These are phyloP conservation scores for Batillaria attramentaria DNA, from an alignment of 1,140 invertebrate genomes.

Conservation along the genomic window DNA sequence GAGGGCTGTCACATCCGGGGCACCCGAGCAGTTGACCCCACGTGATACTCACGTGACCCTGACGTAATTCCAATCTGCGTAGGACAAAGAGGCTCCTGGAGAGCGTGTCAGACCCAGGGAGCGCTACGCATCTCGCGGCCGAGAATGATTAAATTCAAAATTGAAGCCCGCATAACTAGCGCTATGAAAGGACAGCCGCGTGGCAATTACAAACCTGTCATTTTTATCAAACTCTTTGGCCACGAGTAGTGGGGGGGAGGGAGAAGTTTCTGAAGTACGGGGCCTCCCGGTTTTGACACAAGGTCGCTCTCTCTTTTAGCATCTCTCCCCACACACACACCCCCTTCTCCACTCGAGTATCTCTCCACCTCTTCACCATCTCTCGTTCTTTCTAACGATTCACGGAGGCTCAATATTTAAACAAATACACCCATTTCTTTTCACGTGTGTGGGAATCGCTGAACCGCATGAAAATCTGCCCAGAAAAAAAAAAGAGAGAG, in stretches of 20 bases:
- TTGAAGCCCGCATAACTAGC: slow-evolving; percentile 32
- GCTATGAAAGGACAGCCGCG: not conserved
- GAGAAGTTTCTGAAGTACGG: not conserved
- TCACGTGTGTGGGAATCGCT: too few relatives aligned
- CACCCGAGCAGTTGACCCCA: slow-evolving; percentile 29
- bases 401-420: too few relatives aligned
- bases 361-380: too few relatives aligned
- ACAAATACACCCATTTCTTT: too few relatives aligned
- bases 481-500: not conserved
- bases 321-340: too few relatives aligned
- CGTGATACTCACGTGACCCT: slow-evolving; percentile 28
- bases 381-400: too few relatives aligned
- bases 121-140: not conserved
- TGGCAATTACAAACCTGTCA: slow-evolving; percentile 34
- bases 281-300: slow-evolving; percentile 21
- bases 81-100: slow-evolving; percentile 31
- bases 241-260: too few relatives aligned
- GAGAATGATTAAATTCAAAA: slow-evolving; percentile 35
- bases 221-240: slow-evolving; percentile 30
- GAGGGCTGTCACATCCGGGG: slow-evolving; percentile 26
- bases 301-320: slow-evolving; percentile 26
- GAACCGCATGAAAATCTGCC: not conserved
- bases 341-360: too few relatives aligned
- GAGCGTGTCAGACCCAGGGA: slow-evolving; percentile 29
- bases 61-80: slow-evolving; percentile 37